A percentile compares a stretch with the other conserved stretches of the same genome.
Conservation (phyloP, 1,140 invertebrate species). For the Eufriesea mexicana region DNA sequence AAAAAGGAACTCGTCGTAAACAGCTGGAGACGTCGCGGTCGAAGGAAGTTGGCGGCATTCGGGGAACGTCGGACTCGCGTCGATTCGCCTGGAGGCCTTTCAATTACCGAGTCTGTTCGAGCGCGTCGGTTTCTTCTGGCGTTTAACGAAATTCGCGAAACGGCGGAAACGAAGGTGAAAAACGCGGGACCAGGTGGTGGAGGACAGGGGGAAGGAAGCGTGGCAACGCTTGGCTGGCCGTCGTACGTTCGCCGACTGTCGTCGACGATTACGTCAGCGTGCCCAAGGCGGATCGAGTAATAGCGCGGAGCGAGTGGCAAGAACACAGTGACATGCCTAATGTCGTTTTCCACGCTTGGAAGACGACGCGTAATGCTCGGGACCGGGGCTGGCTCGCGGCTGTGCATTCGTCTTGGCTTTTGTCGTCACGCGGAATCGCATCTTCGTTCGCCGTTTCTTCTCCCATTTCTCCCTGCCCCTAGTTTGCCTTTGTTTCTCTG, state of each 20-base stretch:
- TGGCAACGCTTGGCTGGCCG: constrained; percentile 9
- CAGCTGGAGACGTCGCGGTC: background rate
- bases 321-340: constrained; percentile 49
- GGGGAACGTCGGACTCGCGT: no score
- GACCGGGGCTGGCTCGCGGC: background rate
- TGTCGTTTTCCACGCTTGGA: constrained; percentile 42
- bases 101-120: constrained; percentile 18
- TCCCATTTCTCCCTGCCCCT: no score
- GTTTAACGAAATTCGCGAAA: constrained; percentile 21
- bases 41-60: background rate
- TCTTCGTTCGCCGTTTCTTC: background rate
- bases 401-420: constrained; percentile 1
- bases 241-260: constrained; percentile 48
- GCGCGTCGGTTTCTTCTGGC: constrained; percentile 16
- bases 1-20: background rate
- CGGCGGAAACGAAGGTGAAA: background rate
- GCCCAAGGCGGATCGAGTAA: constrained; percentile 49
- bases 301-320: constrained; percentile 22
- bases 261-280: constrained; percentile 51
- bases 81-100: background rate
- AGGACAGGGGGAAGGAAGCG: constrained; percentile 6
- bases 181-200: background rate
- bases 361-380: background rate
- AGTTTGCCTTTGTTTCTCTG: background rate
- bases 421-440: constrained; percentile 21